Base-by-base conservation (phyloP, 2,113 vertebrate genomes). In the Nycticebus coucang region DNA sequence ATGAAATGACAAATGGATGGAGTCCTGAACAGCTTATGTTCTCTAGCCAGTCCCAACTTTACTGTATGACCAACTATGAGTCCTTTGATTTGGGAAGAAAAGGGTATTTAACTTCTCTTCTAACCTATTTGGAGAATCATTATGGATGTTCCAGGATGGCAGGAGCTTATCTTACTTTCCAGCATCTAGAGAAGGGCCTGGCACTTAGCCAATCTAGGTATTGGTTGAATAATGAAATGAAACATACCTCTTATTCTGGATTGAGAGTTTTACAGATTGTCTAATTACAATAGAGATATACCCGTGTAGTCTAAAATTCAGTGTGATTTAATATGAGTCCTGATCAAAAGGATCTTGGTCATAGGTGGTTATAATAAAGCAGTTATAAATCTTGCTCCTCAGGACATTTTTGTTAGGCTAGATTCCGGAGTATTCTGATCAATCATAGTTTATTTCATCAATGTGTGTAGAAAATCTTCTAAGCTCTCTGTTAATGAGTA, bases 371-470 rank as follows among this genome's bases (percentile, higher is more conserved):
- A 21, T 53, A 79, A 64, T 83, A 78, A 79, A 37, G n/a, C 50
- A 93, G 12, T 53, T 79, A 15, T 18, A 30, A 18, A 50, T 60
- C 14, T 37, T 87, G 26, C 33, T 45, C 68, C 7, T 78, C 35
- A 21, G 1, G 24, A 50, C 37, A 24, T 77, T 75, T 92, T 77
- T 90, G 8, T 88, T 66, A 86, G 92, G 13, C 15, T 57, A 37
- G 22, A 26, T 41, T 80, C 26, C n/a, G 72, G 10, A 8, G 17
- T 78, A 19, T 66, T 13, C 21, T 75, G 74, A 5, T 92, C 69
- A 59, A 41, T 60, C 33, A 41, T 93, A 66, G 45, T 80, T 93
- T 64, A 80, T 81, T 90, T 96, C 95, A 30, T 88, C 37, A 93
- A 66, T 14, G n/a, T 50, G 1, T 74, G 68, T 91, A 18, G 4